These are phyloP conservation scores for Athalia cordata DNA, from an alignment of 2,888 invertebrate species.

Conservation along the genomic window DNA sequence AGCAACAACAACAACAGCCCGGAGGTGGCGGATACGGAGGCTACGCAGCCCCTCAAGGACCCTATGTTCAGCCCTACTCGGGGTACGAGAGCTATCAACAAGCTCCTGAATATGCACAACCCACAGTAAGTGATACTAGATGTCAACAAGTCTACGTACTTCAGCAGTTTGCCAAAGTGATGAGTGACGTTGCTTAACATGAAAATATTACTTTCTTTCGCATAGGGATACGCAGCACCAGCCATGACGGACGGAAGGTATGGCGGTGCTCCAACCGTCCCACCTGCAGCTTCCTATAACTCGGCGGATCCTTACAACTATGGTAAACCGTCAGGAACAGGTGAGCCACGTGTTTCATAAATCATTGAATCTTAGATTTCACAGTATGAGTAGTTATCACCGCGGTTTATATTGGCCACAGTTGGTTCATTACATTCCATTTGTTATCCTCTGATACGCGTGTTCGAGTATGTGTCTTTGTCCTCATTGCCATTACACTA, in stretches of 20 bases:
- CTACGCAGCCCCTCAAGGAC: slow-evolving; percentile 61
- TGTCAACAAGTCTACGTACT: neutral
- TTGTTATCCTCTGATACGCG: neutral
- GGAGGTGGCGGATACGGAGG: slow-evolving; percentile 66
- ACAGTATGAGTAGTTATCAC: neutral
- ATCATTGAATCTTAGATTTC: neutral
- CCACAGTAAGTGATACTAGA: slow-evolving; percentile 61
- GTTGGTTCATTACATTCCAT: neutral
- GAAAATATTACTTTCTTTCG: slow-evolving; percentile 31
- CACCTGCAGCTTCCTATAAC: slow-evolving; percentile 66
- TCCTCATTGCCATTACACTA: too few relatives aligned
- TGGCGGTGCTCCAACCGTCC: slow-evolving; percentile 66
- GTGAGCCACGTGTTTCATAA: slow-evolving; percentile 55
- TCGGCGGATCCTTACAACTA: slow-evolving; percentile 70
- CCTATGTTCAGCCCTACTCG: slow-evolving; percentile 67
- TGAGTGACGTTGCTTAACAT: neutral
- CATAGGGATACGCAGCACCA: slow-evolving; percentile 68
- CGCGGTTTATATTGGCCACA: too few relatives aligned
- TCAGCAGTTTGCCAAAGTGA: neutral
- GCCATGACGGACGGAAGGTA: slow-evolving; percentile 69
- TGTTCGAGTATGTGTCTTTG: too few relatives aligned
- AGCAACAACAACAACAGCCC: slow-evolving; percentile 59
- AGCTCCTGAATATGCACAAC: slow-evolving; percentile 69
- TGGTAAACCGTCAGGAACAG: slow-evolving; percentile 70
- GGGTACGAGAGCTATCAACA: slow-evolving; percentile 71